Conservation (phyloP, 2,888 invertebrate species). For the Amiota mariae region DNA sequence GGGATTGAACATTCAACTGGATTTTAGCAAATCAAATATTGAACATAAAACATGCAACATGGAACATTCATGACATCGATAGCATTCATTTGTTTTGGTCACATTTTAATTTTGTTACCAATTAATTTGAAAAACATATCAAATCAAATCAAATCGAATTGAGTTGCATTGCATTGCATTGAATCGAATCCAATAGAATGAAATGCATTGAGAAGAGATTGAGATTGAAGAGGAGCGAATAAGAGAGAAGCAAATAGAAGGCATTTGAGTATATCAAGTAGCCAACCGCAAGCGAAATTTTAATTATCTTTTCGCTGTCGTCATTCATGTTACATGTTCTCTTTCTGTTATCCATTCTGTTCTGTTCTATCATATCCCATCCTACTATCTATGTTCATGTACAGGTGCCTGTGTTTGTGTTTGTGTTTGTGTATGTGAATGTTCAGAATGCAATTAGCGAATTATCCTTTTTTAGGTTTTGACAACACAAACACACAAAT, state of each 20-base stretch:
- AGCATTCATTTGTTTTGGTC: neutral
- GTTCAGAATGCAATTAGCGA: slow-evolving; percentile 34
- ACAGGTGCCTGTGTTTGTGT: too few species aligned
- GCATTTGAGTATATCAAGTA: neutral
- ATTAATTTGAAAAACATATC: slow-evolving; percentile 1
- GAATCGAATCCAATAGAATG: too few species aligned
- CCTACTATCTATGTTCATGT: neutral
- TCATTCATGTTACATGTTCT: neutral
- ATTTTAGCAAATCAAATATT: neutral
- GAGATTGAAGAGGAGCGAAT: too few species aligned
- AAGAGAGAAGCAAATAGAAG: too few species aligned
- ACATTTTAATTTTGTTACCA: slow-evolving; percentile 27
- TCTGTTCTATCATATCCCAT: too few species aligned
- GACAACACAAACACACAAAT: slow-evolving; percentile 10
- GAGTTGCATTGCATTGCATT: too few species aligned
- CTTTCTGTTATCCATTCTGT: too few species aligned
- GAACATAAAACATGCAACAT: slow-evolving; percentile 1
- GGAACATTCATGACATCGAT: neutral
- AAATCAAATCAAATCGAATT: too few species aligned
- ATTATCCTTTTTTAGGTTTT: slow-evolving; percentile 29
- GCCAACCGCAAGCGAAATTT: slow-evolving; percentile 13
- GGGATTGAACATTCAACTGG: neutral
- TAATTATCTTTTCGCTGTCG: slow-evolving; percentile 24
- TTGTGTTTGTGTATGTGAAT: neutral
- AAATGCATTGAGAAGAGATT: too few species aligned